Evolutionary conservation across 2,113 vertebrate species (phyloP).

Genomic region (Porphyrio hochstetteri): DNA sequence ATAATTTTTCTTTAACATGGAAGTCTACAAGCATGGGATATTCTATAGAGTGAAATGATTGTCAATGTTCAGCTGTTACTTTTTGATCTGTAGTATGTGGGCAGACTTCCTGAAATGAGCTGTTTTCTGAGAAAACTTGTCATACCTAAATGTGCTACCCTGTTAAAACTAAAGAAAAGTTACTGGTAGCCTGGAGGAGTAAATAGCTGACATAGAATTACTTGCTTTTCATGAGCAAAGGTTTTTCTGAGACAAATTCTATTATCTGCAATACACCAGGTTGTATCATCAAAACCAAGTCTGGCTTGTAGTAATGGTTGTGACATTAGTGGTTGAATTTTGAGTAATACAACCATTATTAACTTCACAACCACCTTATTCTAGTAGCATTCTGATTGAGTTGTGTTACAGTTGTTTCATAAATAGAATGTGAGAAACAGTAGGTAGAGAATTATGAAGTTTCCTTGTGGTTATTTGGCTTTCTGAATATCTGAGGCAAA

Average conservation of each 20-base stretch:
- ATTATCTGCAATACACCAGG: not conserved
- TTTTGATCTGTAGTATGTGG: not conserved
- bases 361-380: not conserved
- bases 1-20: not conserved
- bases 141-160: not conserved
- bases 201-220: not conserved
- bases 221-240: not conserved
- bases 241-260: not conserved
- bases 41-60: not conserved
- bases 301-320: not conserved
- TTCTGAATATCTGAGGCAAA: not conserved
- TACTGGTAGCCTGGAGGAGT: not conserved
- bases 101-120: not conserved
- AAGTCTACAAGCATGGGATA: not conserved
- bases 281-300: not conserved
- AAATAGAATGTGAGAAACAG: not conserved
- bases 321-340: not conserved
- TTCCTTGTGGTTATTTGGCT: not conserved
- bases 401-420: not conserved
- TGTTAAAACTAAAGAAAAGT: not conserved
- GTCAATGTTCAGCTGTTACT: not conserved
- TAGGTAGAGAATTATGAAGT: accelerated
- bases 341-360: not conserved
- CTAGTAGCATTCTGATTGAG: not conserved
- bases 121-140: not conserved